Conservation (phyloP, 1,140 invertebrate genomes). For the Carcinoscorpius rotundicauda region DNA sequence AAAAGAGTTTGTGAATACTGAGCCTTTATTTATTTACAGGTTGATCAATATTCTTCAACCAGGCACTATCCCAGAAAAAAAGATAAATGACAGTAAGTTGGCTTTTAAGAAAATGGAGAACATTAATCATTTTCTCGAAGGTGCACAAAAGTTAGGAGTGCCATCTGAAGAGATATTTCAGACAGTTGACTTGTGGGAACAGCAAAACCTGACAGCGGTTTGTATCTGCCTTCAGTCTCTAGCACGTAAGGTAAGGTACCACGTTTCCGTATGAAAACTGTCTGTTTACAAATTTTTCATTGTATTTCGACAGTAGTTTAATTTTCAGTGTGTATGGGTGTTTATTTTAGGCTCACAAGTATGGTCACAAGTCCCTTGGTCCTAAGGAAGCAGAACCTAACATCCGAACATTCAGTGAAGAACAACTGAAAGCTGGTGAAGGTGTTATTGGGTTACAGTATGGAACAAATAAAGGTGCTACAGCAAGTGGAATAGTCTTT, state of each 20-base stretch:
- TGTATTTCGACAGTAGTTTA: no score
- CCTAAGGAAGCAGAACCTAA: slow-evolving; percentile 91
- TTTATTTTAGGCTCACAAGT: slow-evolving; percentile 49
- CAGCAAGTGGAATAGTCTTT: slow-evolving; percentile 83
- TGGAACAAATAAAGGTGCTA: slow-evolving; percentile 80
- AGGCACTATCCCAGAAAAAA: slow-evolving; percentile 17
- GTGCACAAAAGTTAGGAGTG: slow-evolving; percentile 70
- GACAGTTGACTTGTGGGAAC: slow-evolving; percentile 73
- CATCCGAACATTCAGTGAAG: slow-evolving; percentile 58
- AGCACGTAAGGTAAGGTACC: slow-evolving; percentile 54
- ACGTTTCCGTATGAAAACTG: no score
- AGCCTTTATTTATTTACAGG: slow-evolving; percentile 34
- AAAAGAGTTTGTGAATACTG: no score
- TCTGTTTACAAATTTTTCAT: no score
- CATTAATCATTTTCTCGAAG: slow-evolving; percentile 83
- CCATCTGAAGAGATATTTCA: slow-evolving; percentile 91
- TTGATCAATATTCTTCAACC: slow-evolving; percentile 53
- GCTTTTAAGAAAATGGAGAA: slow-evolving; percentile 98
- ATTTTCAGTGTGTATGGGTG: no score
- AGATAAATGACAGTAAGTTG: slow-evolving; percentile 40
- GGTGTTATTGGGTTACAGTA: slow-evolving; percentile 83
- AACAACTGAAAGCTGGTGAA: slow-evolving; percentile 75
- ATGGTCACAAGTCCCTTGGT: slow-evolving; percentile 64
- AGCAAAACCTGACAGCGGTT: slow-evolving; percentile 87
- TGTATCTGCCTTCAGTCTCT: slow-evolving; percentile 86